phyloP scores from a whole-genome alignment of 2,113 vertebrate species.

The Spilogale gracilis region DNA sequence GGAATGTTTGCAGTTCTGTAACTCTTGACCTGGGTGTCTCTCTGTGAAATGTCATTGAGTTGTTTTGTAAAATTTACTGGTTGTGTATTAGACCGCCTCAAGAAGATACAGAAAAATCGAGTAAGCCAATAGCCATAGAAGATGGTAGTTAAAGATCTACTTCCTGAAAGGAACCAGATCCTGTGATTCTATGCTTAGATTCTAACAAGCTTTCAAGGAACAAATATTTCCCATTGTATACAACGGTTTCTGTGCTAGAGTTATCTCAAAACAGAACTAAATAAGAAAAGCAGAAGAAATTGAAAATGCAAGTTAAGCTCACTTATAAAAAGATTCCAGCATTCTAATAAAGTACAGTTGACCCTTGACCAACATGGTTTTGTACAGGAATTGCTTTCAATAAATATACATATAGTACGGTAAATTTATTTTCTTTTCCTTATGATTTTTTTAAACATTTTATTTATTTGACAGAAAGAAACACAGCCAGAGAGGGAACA shows the following conservation, averaged over 20 bases:
- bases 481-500: too few relatives aligned
- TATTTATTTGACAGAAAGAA: neutral
- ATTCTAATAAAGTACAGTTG: constrained; percentile 16
- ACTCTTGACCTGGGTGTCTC: neutral
- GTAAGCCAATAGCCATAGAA: neutral
- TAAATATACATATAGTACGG: neutral
- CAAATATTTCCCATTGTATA: neutral
- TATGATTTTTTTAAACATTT: neutral
- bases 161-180: neutral
- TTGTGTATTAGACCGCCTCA: neutral
- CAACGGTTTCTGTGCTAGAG: neutral
- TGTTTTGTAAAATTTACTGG: neutral
- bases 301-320: neutral
- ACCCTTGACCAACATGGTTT: neutral
- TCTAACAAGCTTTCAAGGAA: neutral
- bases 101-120: neutral
- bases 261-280: neutral
- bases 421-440: neutral
- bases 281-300: constrained; percentile 31
- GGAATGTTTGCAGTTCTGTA: neutral
- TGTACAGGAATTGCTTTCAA: neutral
- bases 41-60: constrained; percentile 15
- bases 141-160: neutral
- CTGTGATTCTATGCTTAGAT: neutral
- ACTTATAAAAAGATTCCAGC: neutral